Base-by-base conservation (phyloP, 2,113 vertebrate genomes). In the Oryzias melastigma region DNA sequence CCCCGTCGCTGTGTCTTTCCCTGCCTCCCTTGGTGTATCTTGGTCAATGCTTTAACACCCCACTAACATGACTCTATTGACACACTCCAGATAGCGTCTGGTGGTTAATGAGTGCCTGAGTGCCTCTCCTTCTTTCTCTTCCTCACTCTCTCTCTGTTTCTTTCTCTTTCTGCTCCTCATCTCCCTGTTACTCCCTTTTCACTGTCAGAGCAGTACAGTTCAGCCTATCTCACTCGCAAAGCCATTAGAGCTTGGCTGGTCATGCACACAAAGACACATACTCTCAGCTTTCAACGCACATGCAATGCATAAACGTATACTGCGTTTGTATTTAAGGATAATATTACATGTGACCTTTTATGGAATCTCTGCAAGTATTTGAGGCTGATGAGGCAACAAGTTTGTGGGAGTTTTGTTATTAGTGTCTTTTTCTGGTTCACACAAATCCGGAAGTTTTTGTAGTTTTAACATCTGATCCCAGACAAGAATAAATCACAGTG, bases 41-140 rank as follows among this genome's bases (percentile, higher is more conserved):
- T 85, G 90, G 89, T 92, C 92, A 91, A 78, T 93, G 87, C 91
- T 86, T 84, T 92, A 94, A 91, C 86, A 91, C 78, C 82, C 87
- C 86, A 80, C 91, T 92, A 94, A 91, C 91, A 89, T 87, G 87
- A 91, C 86, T 84, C 89, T 93, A 94, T 92, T 95, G 94, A 95
- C 95, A 93, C 87, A 87, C 92, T 89, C 83, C 89, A 93, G 94
- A 96, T 95, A 95, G 93, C 88, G 90, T 87, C 81, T 79, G 79
- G 88, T 86, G 85, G 88, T 92, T 94, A 95, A 95, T 97, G 93
- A 95, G 91, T 93, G 92, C 93, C 89, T 86, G 69, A 92, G 87
- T 88, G 90, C 82, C 90, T 87, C 91, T 79, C 78, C 60, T 52
- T 62, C 60, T 63, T 63, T 83, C 83, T 87, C 90, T 71, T 62